Evolutionary conservation across 2,113 vertebrate species (phyloP).

Genomic region (Chrysemys picta): DNA sequence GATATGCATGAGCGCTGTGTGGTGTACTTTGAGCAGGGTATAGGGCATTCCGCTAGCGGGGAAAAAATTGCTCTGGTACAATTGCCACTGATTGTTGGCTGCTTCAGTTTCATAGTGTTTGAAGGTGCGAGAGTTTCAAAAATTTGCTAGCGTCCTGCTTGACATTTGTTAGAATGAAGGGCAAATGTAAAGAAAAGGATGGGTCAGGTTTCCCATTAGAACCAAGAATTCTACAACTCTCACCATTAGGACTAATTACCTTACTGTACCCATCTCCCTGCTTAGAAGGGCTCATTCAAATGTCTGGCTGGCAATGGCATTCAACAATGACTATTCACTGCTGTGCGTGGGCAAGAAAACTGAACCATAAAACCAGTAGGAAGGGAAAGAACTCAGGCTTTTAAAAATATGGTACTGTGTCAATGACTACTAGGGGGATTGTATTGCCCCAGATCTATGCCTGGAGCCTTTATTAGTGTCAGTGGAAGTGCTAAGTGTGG

Average conservation of each 20-base stretch:
- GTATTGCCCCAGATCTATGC: neutral
- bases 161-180: neutral
- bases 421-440: neutral
- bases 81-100: neutral
- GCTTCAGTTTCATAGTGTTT: neutral
- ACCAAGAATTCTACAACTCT: neutral
- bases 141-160: neutral
- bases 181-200: neutral
- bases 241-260: neutral
- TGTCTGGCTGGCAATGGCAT: neutral
- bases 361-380: neutral
- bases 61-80: neutral
- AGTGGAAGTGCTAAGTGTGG: neutral
- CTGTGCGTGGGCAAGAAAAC: neutral
- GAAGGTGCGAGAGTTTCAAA: neutral
- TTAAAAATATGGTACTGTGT: neutral
- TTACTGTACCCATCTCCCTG: neutral
- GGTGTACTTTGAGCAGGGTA: neutral
- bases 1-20: neutral
- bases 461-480: neutral
- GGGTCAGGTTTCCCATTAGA: neutral
- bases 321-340: neutral
- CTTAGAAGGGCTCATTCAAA: neutral
- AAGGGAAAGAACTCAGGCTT: neutral
- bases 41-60: neutral